Evolutionary conservation across 2,113 vertebrate species (phyloP), one percentile per base, ranked within the genome.

Genomic region (Ctenomys sociabilis): DNA sequence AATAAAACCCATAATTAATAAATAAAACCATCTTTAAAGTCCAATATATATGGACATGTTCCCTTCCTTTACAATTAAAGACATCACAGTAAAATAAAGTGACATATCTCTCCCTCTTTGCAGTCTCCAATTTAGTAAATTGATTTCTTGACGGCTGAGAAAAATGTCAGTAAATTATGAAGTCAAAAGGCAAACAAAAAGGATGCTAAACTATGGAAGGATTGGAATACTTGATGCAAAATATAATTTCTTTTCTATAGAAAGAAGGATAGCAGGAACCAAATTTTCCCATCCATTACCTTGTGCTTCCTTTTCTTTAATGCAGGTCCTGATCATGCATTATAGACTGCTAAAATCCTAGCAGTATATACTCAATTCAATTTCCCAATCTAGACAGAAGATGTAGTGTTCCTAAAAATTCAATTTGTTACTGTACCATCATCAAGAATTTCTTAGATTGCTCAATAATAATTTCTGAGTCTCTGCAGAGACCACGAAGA

Each of bases 1-100:
- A 73, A 43, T 45, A 83, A 61, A 85, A 49, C 49, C 5, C n/a
- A 28, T 94, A 57, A 83, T 59, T 61, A 91, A 81, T 52, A 88
- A 73, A 43, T 45, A 82, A 61, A 85, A 8, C 14, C n/a, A 45
- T 14, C 0, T 80, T 7, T 81, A 54, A n/a, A 85, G 19, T 5
- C 0, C 90, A 93, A 52, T 49, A 54, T 6, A 43, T 19, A 75
- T 17, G 45, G 22, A 59, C 85, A 66, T 81, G 54, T 61, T 24
- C n/a, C 21, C 54, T 66, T 13, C 7, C 14, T 68, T 78, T 88
- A 73, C 6, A 49, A 49, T 7, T 72, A 5, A 13, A 32, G n/a
- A 93, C 49, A 43, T 4, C 54, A 40, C 35, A 14, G 22, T 49
- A 73, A 85, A 90, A 89, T 24, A 19, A 1, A 24, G 45, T 64